Percentiles rank a stretch among this genome's conserved stretches.
Evolutionary conservation across 2,888 invertebrate genomes (phyloP).

Genomic region (Athalia circularis): DNA sequence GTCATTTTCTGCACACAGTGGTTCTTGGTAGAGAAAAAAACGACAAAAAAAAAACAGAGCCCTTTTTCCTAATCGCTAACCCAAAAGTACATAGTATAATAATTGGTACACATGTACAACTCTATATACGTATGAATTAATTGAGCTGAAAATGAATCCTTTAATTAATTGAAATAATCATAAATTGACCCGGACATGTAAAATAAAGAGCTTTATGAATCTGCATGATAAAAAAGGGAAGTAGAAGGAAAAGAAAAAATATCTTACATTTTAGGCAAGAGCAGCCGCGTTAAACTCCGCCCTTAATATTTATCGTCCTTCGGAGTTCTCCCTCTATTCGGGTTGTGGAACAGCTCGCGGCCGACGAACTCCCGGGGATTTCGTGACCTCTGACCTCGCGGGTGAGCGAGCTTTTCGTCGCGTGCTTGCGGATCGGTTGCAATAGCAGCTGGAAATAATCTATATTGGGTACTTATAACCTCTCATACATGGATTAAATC

Average conservation of each 20-base stretch:
- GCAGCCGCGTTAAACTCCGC: conserved; percentile 58
- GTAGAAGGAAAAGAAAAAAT: too few species aligned
- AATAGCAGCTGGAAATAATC: neutral
- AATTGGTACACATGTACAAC: neutral
- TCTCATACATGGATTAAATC: neutral
- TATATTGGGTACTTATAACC: neutral
- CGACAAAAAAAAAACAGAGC: too few species aligned
- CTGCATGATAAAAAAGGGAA: too few species aligned
- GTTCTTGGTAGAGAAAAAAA: conserved; percentile 1
- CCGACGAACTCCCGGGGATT: conserved; percentile 69
- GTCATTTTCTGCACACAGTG: conserved; percentile 32
- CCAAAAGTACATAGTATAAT: neutral
- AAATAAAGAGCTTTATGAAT: too few species aligned
- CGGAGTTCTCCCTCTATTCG: conserved; percentile 55
- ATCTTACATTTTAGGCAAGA: too few species aligned
- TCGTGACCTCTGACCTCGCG: conserved; percentile 57
- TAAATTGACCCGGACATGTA: too few species aligned
- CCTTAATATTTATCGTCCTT: conserved; percentile 17
- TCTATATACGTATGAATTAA: neutral
- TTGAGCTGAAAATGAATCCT: neutral
- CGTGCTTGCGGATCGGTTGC: neutral
- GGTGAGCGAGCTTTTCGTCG: conserved; percentile 1
- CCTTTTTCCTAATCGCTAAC: neutral
- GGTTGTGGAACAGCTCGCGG: conserved; percentile 51
- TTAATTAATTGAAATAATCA: too few species aligned